Evolutionary conservation across 2,797 vertebrate genomes (phyloP).

Genomic region (Notamacropus eugenii): DNA sequence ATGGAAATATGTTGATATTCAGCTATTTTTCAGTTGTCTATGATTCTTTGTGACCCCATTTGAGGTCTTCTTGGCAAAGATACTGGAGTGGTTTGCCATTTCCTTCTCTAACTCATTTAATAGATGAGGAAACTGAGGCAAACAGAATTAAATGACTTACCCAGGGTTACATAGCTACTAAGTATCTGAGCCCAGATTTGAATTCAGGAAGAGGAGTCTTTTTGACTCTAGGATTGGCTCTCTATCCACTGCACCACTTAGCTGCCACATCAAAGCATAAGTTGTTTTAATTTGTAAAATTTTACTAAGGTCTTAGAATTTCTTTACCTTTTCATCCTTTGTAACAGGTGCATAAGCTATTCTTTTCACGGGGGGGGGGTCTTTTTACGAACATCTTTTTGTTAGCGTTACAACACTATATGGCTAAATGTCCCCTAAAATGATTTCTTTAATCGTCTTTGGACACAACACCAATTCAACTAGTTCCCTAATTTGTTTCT

Average conservation of each 20-base stretch:
- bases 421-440: neutral
- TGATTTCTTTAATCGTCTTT: neutral
- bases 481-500: neutral
- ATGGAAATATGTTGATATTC: neutral
- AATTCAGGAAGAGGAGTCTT: neutral
- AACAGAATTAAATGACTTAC: neutral
- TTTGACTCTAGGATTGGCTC: neutral
- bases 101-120: neutral
- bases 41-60: neutral
- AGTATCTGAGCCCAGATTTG: neutral
- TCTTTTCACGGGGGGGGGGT: neutral
- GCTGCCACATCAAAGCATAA: neutral
- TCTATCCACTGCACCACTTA: neutral
- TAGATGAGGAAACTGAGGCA: neutral
- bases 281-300: neutral
- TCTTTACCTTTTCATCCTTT: neutral
- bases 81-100: neutral
- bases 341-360: neutral
- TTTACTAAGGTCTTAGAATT: neutral
- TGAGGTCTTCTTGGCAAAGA: neutral
- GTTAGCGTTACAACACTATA: neutral
- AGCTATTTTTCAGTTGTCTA: neutral
- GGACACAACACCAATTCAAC: neutral
- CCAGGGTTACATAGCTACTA: neutral
- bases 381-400: neutral